Percentiles rank a stretch among this genome's conserved stretches.
Evolutionary conservation across 2,113 vertebrate genomes (phyloP).

Genomic region (Alectura lathami): DNA sequence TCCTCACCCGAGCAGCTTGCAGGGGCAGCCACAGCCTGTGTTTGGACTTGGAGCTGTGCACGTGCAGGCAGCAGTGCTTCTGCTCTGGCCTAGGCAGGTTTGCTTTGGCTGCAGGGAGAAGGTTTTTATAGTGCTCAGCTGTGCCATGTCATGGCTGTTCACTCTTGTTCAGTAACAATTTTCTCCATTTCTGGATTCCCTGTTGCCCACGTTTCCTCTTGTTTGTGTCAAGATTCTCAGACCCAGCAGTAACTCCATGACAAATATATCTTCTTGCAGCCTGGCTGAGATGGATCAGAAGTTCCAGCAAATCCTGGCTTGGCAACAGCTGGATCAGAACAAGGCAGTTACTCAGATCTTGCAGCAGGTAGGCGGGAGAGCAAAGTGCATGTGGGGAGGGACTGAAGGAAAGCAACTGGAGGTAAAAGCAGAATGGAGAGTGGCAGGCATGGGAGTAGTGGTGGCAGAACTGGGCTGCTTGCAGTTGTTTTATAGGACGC

Average conservation of each 20-base stretch:
- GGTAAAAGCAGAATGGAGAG: fast-evolving
- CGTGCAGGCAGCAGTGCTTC: background rate
- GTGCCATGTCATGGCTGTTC: background rate
- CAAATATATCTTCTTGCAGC: constrained; percentile 71
- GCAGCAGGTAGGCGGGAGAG: constrained; percentile 83
- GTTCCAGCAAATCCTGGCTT: constrained; percentile 88
- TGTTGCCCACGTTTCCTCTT: background rate
- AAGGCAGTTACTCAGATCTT: constrained; percentile 91
- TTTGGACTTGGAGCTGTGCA: background rate
- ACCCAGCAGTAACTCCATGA: background rate
- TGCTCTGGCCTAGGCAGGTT: background rate
- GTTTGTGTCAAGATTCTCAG: background rate
- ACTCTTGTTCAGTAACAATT: background rate
- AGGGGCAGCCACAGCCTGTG: background rate
- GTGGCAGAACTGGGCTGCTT: background rate
- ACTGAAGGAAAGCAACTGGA: background rate
- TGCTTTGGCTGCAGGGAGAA: background rate
- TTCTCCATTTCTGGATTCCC: background rate
- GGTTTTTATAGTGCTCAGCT: background rate
- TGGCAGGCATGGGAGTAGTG: background rate
- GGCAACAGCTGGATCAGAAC: constrained; percentile 93
- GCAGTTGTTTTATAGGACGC: background rate
- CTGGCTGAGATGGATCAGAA: constrained; percentile 87
- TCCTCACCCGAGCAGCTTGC: background rate
- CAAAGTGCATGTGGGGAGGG: background rate